A percentile compares a stretch with the other conserved stretches of the same genome.
These are phyloP conservation scores for Panagrolaimus sp. DNA, from an alignment of 1,140 invertebrate genomes.

Conservation along the genomic window DNA sequence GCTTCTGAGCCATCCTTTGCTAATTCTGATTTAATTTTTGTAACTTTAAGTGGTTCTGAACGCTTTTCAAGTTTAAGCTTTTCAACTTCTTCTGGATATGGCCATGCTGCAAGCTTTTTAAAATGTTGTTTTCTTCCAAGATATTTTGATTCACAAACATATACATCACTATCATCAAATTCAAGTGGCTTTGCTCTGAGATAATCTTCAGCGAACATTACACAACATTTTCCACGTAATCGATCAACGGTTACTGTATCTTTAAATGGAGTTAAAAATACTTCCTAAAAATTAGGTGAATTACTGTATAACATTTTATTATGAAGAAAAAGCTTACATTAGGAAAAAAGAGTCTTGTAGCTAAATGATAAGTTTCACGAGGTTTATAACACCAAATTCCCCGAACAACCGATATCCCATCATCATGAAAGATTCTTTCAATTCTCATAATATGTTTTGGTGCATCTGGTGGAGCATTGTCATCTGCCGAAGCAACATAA, in stretches of 20 bases:
- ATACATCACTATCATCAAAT: constrained; percentile 86
- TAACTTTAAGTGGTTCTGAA: not conserved
- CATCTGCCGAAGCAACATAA: constrained; percentile 70
- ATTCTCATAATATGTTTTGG: constrained; percentile 80
- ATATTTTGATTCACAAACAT: constrained; percentile 92
- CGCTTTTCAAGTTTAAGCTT: constrained; percentile 27
- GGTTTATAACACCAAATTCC: constrained; percentile 79
- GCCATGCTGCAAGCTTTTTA: constrained; percentile 36
- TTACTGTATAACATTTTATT: too few species aligned
- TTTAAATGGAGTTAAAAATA: constrained; percentile 86
- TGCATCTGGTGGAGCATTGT: constrained; percentile 22
- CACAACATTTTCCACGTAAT: constrained; percentile 82
- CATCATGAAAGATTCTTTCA: constrained; percentile 68
- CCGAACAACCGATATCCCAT: constrained; percentile 63
- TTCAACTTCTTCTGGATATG: constrained; percentile 30
- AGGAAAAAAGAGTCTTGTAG: constrained; percentile 82
- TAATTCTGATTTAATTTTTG: not conserved
- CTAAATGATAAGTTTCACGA: constrained; percentile 88
- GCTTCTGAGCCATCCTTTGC: constrained; percentile 2
- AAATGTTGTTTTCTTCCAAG: constrained; percentile 60
- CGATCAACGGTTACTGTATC: constrained; percentile 76
- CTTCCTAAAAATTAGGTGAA: constrained; percentile 63
- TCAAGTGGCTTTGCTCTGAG: constrained; percentile 68
- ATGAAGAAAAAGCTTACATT: constrained; percentile 25
- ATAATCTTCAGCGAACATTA: constrained; percentile 92